Evolutionary conservation across 2,797 vertebrate species (phyloP).

Genomic region (Anomalospiza imberbis): DNA sequence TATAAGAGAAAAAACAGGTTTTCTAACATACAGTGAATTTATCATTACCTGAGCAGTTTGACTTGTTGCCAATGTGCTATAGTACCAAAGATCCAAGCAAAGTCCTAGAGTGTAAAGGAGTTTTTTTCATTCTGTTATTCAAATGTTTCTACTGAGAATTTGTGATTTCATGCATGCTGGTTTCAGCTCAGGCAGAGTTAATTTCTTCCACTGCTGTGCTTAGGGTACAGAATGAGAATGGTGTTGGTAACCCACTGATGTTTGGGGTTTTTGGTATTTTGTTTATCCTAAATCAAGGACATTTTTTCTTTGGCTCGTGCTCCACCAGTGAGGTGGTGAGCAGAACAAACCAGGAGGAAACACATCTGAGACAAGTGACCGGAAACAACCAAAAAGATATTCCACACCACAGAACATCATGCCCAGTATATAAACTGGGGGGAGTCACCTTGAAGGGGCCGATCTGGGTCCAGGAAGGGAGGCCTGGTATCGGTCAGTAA

Average conservation of each 20-base stretch:
- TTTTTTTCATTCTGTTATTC: neutral
- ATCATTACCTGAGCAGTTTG: neutral
- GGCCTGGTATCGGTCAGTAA: neutral
- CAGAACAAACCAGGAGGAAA: neutral
- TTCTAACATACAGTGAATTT: neutral
- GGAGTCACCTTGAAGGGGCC: neutral
- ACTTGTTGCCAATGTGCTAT: neutral
- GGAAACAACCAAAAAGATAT: neutral
- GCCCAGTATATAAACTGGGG: neutral
- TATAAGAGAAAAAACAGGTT: neutral
- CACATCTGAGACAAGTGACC: neutral
- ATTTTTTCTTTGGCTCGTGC: fast-evolving
- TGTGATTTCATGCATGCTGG: neutral
- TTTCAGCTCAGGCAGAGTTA: neutral
- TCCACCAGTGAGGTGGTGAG: neutral
- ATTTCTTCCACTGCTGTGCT: neutral
- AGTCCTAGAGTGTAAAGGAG: neutral
- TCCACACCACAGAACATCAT: neutral
- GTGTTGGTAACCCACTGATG: neutral
- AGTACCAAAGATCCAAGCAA: neutral
- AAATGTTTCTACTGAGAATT: neutral
- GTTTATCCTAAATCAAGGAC: neutral
- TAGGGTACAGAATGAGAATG: neutral
- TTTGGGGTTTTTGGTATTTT: neutral
- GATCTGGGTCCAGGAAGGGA: neutral